phyloP scores from a whole-genome alignment of 1,140 invertebrate species.

The Wasmannia auropunctata region DNA sequence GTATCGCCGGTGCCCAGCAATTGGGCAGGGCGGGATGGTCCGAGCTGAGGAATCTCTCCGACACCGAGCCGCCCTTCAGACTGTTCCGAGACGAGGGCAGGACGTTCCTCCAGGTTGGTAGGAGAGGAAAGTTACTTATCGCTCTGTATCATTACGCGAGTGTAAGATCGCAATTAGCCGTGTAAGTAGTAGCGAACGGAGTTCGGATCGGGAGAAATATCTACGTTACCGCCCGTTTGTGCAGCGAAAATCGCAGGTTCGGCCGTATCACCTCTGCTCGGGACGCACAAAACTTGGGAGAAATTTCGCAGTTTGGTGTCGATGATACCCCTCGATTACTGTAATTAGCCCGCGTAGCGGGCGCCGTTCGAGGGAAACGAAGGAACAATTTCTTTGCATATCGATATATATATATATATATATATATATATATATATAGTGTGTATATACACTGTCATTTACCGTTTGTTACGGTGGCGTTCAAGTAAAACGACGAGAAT shows the following conservation, averaged over 20 bases:
- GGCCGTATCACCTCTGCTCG: background rate
- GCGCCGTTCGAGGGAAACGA: background rate
- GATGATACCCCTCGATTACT: background rate
- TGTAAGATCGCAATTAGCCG: constrained; percentile 26
- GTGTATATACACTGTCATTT: no score
- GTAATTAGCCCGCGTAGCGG: constrained; percentile 9
- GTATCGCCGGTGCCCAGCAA: constrained; percentile 93
- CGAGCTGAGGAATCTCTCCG: constrained; percentile 90
- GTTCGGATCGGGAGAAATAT: background rate
- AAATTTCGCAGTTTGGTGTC: background rate
- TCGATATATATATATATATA: no score
- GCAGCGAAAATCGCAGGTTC: background rate
- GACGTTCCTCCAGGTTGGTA: constrained; percentile 90
- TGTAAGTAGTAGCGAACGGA: background rate
- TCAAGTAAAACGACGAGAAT: background rate
- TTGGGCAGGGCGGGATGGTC: constrained; percentile 91
- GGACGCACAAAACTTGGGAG: background rate
- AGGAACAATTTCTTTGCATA: background rate
- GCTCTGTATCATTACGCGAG: constrained; percentile 2
- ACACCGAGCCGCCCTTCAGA: constrained; percentile 92
- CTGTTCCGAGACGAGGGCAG: constrained; percentile 92
- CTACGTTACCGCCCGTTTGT: background rate
- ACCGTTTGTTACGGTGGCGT: background rate
- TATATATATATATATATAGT: no score
- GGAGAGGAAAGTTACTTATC: constrained; percentile 17